Percentiles rank a stretch among this genome's conserved stretches.
Conservation (phyloP, 2,797 vertebrate species). For the Remorina albescens region DNA sequence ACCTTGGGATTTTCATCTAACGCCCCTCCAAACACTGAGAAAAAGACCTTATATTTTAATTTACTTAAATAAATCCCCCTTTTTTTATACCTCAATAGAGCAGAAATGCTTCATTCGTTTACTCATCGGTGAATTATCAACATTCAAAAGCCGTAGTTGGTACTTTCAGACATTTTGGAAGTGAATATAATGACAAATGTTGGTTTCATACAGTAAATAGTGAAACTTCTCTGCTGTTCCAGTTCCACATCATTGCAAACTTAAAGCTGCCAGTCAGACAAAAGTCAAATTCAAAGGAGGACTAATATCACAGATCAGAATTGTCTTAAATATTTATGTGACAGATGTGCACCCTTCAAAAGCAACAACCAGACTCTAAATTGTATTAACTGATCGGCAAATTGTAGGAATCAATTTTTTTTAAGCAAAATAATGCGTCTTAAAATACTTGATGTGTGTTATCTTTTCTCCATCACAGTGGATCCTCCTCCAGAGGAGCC, state of each 20-base stretch:
- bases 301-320: not conserved
- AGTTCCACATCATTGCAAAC: not conserved
- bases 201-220: not conserved
- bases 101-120: not conserved
- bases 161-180: not conserved
- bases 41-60: not conserved
- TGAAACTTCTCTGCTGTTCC: not conserved
- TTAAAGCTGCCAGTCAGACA: too few species aligned
- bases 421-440: not conserved
- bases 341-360: not conserved
- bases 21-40: not conserved
- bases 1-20: not conserved
- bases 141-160: not conserved
- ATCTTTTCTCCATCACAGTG: not conserved
- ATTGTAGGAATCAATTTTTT: not conserved
- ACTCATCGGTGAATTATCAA: not conserved
- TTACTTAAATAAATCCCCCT: not conserved
- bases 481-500: not conserved
- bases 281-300: constrained; percentile 4
- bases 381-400: not conserved
- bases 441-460: not conserved
- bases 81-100: not conserved
- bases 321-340: not conserved
- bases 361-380: not conserved
- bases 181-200: not conserved